These are phyloP conservation scores for Dasysyrphus albostriatus DNA, from an alignment of 2,888 invertebrate genomes.

Conservation along the genomic window DNA sequence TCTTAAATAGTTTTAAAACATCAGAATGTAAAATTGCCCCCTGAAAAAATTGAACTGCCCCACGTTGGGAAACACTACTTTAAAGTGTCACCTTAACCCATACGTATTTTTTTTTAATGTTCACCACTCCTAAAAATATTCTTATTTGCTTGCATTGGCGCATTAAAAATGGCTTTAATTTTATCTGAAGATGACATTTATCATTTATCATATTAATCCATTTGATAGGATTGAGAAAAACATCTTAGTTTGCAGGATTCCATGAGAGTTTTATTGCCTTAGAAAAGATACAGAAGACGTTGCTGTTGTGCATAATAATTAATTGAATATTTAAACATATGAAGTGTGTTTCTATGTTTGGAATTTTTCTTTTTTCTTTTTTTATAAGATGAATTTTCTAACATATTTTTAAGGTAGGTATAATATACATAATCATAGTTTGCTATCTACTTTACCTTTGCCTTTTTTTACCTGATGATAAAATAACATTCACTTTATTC, in stretches of 20 bases:
- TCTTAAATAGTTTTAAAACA: too few relatives aligned
- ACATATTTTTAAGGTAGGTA: not conserved
- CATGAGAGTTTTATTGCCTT: not conserved
- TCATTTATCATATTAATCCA: slow-evolving; percentile 47
- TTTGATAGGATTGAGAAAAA: not conserved
- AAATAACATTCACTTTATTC: not conserved
- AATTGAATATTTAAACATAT: slow-evolving; percentile 57
- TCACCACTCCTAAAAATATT: slow-evolving; percentile 29
- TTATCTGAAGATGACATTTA: slow-evolving; percentile 74
- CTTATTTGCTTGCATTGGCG: slow-evolving; percentile 36
- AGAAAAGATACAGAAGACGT: not conserved
- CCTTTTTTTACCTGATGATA: not conserved
- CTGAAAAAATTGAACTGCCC: too few relatives aligned
- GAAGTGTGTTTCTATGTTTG: slow-evolving; percentile 7
- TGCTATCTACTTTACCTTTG: slow-evolving; percentile 16
- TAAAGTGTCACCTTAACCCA: too few relatives aligned
- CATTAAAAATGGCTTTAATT: slow-evolving; percentile 71
- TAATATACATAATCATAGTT: not conserved
- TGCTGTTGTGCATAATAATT: slow-evolving; percentile 50
- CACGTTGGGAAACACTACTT: too few relatives aligned
- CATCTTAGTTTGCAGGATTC: not conserved
- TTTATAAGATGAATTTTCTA: not conserved
- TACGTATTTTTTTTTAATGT: not conserved
- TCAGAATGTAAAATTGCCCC: too few relatives aligned
- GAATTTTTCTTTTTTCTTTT: not conserved